These are phyloP conservation scores for Dicentrarchus labrax DNA, from an alignment of 2,113 vertebrate species.

Conservation along the genomic window DNA sequence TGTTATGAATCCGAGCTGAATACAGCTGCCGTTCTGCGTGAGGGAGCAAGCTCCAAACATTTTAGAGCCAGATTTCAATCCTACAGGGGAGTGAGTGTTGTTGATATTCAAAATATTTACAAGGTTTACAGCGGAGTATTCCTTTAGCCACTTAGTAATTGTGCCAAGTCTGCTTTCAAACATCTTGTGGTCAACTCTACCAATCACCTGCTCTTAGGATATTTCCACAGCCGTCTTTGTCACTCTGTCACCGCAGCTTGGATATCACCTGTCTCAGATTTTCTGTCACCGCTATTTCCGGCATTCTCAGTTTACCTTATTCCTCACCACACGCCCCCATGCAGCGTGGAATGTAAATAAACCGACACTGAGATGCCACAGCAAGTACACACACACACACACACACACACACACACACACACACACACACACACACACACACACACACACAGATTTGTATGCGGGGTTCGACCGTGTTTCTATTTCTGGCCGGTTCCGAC, in stretches of 20 bases:
- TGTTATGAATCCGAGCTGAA: background rate
- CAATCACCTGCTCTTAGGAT: background rate
- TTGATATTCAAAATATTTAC: background rate
- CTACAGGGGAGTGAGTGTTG: background rate
- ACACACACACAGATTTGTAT: constrained; percentile 54
- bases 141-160: background rate
- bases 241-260: constrained; percentile 12
- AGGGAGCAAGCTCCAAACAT: background rate
- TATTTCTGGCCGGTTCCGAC: constrained; percentile 60
- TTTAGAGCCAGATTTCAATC: background rate
- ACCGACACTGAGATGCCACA: constrained; percentile 39
- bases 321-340: constrained; percentile 44
- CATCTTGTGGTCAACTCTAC: background rate
- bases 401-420: constrained; percentile 24
- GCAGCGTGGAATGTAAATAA: constrained; percentile 70
- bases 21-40: background rate
- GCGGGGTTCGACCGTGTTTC: constrained; percentile 62
- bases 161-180: background rate
- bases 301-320: constrained; percentile 51
- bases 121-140: background rate
- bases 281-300: constrained; percentile 49
- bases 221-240: constrained; percentile 4
- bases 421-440: background rate
- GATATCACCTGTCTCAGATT: constrained; percentile 39
- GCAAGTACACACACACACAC: constrained; percentile 7